phyloP scores from a whole-genome alignment of 2,113 vertebrate genomes.

The Ciconia stormi region DNA sequence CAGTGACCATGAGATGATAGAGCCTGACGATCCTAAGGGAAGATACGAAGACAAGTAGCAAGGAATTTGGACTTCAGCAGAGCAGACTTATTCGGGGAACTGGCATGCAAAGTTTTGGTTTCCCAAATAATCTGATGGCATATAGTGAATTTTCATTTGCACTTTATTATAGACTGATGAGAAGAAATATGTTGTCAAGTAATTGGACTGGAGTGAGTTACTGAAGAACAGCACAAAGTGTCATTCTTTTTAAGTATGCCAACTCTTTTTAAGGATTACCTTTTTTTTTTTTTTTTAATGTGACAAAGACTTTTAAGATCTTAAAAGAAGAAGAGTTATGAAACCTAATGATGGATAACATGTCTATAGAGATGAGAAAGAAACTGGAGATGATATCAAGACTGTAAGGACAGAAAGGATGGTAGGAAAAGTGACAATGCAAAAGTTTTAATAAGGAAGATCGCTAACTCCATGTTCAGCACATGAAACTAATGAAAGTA shows the following conservation, averaged over 20 bases:
- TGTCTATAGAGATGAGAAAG: not conserved
- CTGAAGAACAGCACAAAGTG: not conserved
- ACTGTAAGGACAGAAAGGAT: not conserved
- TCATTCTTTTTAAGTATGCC: not conserved
- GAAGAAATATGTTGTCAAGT: not conserved
- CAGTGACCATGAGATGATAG: not conserved
- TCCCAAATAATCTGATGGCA: not conserved
- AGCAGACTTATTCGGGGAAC: not conserved
- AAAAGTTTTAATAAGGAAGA: not conserved
- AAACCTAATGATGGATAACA: not conserved
- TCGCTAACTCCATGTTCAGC: not conserved
- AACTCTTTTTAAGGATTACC: not conserved
- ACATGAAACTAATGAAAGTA: not conserved
- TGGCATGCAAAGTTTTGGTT: not conserved
- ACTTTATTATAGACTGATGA: not conserved
- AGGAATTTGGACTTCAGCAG: not conserved
- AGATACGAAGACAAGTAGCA: not conserved
- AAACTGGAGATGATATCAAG: not conserved
- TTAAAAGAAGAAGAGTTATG: not conserved
- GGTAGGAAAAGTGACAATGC: not conserved
- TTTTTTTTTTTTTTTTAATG: too few relatives aligned
- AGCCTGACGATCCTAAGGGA: not conserved
- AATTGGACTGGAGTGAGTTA: not conserved
- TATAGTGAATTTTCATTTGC: not conserved
- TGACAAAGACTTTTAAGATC: not conserved